Conservation (phyloP, 2,113 vertebrate species). For the Meriones unguiculatus region DNA sequence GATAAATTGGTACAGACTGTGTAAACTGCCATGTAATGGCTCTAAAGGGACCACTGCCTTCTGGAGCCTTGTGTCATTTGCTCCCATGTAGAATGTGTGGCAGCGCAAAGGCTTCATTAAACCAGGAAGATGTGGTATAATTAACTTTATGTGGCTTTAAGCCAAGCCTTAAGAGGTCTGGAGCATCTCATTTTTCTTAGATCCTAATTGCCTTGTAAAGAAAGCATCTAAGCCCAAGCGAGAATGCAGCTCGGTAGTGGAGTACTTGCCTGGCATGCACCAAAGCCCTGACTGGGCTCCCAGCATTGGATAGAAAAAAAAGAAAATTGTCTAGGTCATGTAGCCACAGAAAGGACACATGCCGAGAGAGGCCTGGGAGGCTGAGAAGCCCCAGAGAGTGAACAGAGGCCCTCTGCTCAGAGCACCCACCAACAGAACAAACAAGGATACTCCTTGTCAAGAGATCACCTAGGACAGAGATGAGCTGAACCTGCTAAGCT, state of each 20-base stretch:
- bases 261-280: not conserved
- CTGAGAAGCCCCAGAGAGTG: not conserved
- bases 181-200: not conserved
- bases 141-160: not conserved
- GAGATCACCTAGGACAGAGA: not conserved
- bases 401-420: not conserved
- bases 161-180: not conserved
- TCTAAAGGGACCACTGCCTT: not conserved
- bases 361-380: not conserved
- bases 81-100: not conserved
- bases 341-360: not conserved
- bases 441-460: not conserved
- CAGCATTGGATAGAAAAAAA: not conserved
- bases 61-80: not conserved
- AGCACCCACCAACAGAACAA: not conserved
- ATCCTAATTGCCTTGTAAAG: not conserved
- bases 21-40: not conserved
- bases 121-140: not conserved
- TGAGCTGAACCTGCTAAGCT: not conserved
- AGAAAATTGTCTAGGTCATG: not conserved
- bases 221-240: not conserved
- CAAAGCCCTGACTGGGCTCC: too few relatives aligned
- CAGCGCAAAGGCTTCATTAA: not conserved
- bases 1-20: not conserved
- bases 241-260: too few relatives aligned